phyloP scores from a whole-genome alignment of 1,140 invertebrate species.

The Diorhabda carinulata region DNA sequence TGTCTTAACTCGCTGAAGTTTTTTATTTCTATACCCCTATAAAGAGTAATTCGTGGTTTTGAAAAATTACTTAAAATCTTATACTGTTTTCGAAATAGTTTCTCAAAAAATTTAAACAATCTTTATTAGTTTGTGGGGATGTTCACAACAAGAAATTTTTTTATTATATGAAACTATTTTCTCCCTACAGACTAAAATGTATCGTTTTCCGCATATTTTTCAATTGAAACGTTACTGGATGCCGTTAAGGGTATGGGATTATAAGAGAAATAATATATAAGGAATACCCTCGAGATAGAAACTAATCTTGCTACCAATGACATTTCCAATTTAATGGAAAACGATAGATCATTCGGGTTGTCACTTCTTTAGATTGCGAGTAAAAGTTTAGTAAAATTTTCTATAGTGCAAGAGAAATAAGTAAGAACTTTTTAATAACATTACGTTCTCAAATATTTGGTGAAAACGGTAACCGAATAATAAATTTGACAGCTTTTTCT shows the following conservation, averaged over 20 bases:
- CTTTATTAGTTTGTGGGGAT: background rate
- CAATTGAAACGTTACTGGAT: background rate
- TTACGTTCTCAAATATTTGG: too few relatives aligned
- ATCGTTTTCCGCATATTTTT: background rate
- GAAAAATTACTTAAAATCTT: too few relatives aligned
- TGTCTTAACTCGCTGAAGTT: too few relatives aligned
- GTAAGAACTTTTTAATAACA: too few relatives aligned
- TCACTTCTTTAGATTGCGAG: slow-evolving; percentile 3
- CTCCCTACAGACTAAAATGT: background rate
- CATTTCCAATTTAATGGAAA: slow-evolving; percentile 30
- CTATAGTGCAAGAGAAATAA: background rate
- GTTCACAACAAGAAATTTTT: background rate
- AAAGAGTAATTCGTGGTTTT: too few relatives aligned
- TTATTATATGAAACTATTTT: background rate
- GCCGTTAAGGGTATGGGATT: background rate
- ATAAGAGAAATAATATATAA: slow-evolving; percentile 5
- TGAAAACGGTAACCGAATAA: too few relatives aligned
- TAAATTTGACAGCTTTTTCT: too few relatives aligned
- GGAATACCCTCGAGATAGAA: slow-evolving; percentile 21
- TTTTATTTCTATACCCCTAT: too few relatives aligned
- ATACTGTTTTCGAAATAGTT: too few relatives aligned
- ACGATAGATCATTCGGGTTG: slow-evolving; percentile 25
- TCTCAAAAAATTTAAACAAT: background rate
- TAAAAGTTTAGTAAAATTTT: background rate
- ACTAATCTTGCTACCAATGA: slow-evolving; percentile 27